Percentiles rank a stretch among this genome's conserved stretches.
These are phyloP conservation scores for Ametastegia equiseti DNA, from an alignment of 2,888 invertebrate species.

Conservation along the genomic window DNA sequence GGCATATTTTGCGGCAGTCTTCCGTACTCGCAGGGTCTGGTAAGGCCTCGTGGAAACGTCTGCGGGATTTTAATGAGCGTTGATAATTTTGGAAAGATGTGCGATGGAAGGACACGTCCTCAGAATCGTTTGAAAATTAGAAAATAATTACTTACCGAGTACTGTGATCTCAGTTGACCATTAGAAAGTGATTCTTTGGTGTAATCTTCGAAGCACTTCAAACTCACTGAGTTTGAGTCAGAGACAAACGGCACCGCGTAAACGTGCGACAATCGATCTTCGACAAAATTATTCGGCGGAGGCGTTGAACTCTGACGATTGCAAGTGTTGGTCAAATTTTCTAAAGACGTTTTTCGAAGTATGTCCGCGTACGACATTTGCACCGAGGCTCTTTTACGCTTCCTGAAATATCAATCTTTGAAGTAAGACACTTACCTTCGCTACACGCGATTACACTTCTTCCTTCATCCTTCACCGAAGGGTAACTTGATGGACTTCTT, in stretches of 20 bases:
- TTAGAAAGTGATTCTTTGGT: conserved; percentile 69
- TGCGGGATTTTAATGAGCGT: conserved; percentile 57
- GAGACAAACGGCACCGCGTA: neutral
- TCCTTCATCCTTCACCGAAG: no score
- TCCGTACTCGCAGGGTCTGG: conserved; percentile 73
- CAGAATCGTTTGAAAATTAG: neutral
- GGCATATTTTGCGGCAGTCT: conserved; percentile 71
- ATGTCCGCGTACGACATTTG: neutral
- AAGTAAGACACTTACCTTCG: no score
- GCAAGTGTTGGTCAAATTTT: neutral
- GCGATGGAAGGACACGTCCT: neutral
- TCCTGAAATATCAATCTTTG: neutral
- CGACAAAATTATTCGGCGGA: neutral
- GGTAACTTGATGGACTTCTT: no score
- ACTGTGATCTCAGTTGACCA: conserved; percentile 69
- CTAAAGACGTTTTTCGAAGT: neutral
- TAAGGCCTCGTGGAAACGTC: conserved; percentile 74
- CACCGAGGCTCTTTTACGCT: neutral
- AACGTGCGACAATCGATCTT: neutral
- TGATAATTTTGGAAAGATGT: neutral
- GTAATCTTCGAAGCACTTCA: conserved; percentile 72
- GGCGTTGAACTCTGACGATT: neutral
- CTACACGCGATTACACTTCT: no score
- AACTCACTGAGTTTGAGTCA: conserved; percentile 53
- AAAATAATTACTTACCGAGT: conserved; percentile 62